A percentile compares a stretch with the other conserved stretches of the same genome.
These are phyloP conservation scores for Meta bourneti DNA, from an alignment of 2,888 invertebrate genomes.

Conservation along the genomic window DNA sequence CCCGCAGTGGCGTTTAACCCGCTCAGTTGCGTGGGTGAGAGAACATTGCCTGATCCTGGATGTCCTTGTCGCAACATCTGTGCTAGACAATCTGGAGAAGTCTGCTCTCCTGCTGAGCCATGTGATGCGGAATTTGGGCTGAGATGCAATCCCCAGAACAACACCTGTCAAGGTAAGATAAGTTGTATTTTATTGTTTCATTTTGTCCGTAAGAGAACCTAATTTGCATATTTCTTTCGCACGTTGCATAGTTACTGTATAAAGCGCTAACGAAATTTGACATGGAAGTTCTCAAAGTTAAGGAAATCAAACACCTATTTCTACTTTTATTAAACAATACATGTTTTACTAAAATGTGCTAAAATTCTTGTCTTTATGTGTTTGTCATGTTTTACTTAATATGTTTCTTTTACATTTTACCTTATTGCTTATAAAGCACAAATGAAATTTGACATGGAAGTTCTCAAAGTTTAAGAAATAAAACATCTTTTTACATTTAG, in stretches of 20 bases:
- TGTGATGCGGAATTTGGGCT: constrained; percentile 75
- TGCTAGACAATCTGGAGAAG: constrained; percentile 67
- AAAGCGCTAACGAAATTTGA: not conserved
- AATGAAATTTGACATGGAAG: too few species aligned
- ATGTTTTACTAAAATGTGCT: too few species aligned
- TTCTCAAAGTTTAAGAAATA: too few species aligned
- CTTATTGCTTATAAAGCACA: too few species aligned
- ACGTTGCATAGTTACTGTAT: not conserved
- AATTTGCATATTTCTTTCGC: not conserved
- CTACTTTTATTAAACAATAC: too few species aligned
- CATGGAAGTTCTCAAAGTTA: not conserved
- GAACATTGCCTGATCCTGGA: constrained; percentile 52
- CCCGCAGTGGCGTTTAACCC: constrained; percentile 17
- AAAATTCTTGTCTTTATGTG: too few species aligned
- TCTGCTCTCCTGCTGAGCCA: constrained; percentile 59
- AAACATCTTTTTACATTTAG: too few species aligned
- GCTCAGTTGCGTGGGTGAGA: constrained; percentile 47
- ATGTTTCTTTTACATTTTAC: too few species aligned
- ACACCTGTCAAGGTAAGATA: constrained; percentile 69
- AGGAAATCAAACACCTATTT: too few species aligned
- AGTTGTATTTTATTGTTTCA: not conserved
- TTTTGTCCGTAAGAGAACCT: not conserved
- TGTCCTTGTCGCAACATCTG: constrained; percentile 72
- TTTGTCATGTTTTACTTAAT: too few species aligned
- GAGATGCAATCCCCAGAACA: constrained; percentile 49